phyloP scores from a whole-genome alignment of 2,113 vertebrate species.

The Heterocephalus glaber region DNA sequence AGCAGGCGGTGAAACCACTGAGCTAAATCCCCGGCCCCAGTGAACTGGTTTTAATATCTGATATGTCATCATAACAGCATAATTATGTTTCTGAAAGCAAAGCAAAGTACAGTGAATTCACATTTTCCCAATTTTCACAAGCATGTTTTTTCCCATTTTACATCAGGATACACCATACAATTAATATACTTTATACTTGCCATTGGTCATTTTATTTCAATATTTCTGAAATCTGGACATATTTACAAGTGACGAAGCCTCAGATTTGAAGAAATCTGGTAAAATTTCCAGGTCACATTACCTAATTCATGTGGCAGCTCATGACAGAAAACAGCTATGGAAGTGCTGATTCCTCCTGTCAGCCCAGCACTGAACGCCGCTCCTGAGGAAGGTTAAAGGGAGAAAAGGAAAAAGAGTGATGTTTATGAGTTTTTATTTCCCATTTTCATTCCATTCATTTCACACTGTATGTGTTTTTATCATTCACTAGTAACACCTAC shows the following conservation, averaged over 20 bases:
- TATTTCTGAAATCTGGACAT: not conserved
- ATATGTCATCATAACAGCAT: not conserved
- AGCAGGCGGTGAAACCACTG: no score
- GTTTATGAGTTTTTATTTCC: not conserved
- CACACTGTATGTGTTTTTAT: not conserved
- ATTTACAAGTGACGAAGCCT: not conserved
- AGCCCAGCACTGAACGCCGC: conserved; percentile 97
- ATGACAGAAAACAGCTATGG: conserved; percentile 98
- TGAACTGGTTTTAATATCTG: not conserved
- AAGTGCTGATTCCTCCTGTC: conserved; percentile 98
- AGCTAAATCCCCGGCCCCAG: no score
- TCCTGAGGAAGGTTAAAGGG: conserved; percentile 82
- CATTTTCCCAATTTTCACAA: not conserved
- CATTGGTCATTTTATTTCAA: not conserved
- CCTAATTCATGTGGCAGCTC: conserved; percentile 98
- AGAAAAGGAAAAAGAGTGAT: not conserved
- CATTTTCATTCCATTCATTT: not conserved
- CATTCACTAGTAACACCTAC: not conserved
- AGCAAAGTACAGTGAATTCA: not conserved
- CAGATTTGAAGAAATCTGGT: not conserved
- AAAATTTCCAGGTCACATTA: conserved; percentile 78
- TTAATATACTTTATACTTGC: not conserved
- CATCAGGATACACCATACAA: not conserved
- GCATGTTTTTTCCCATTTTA: not conserved
- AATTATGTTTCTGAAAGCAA: not conserved